A percentile compares a stretch with the other conserved stretches of the same genome.
Conservation (phyloP, 2,797 vertebrate genomes). For the Rousettus madagascariensis region DNA sequence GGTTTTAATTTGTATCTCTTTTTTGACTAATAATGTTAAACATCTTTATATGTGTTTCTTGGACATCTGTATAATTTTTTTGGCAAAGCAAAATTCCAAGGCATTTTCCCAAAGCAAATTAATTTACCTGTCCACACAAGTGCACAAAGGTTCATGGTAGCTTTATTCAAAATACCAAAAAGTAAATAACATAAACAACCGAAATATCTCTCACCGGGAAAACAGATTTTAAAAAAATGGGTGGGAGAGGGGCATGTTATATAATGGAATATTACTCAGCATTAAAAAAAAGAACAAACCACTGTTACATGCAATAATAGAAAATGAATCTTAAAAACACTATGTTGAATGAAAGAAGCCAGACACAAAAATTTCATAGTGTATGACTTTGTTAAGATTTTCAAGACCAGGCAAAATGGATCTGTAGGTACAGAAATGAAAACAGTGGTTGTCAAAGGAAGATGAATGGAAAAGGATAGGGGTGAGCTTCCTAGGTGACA, state of each 20-base stretch:
- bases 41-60: not conserved
- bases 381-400: not conserved
- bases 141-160: not conserved
- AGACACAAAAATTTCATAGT: not conserved
- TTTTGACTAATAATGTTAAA: not conserved
- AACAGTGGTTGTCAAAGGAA: not conserved
- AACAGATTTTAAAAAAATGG: slow-evolving; percentile 2
- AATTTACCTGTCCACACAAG: not conserved
- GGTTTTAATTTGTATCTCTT: not conserved
- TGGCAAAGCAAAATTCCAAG: not conserved
- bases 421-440: not conserved
- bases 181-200: not conserved
- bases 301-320: not conserved
- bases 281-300: not conserved
- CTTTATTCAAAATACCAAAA: slow-evolving; percentile 10
- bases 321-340: not conserved
- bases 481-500: not conserved
- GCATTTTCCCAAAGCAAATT: slow-evolving; percentile 4
- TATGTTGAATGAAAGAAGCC: not conserved
- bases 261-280: not conserved
- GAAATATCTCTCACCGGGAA: slow-evolving; percentile 1
- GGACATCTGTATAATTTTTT: not conserved
- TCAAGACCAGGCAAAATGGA: not conserved
- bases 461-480: not conserved
- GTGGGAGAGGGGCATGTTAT: not conserved